A percentile compares a stretch with the other conserved stretches of the same genome.
These are phyloP conservation scores for Psittacula cyanocephala DNA, from an alignment of 2,113 vertebrate species.

Conservation along the genomic window DNA sequence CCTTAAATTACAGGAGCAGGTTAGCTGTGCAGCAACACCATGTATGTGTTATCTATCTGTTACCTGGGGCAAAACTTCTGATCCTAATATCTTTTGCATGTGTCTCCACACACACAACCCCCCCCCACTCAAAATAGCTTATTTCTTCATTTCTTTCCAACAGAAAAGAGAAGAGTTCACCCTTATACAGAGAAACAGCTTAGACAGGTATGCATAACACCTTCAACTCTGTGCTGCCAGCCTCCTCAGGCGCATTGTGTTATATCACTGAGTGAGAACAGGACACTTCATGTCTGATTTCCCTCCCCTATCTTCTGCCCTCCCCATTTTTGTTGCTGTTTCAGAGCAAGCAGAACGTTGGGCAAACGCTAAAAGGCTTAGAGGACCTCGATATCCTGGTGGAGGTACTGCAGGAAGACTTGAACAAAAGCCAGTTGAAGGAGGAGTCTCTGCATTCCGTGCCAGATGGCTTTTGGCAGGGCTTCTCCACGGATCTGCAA, in stretches of 20 bases:
- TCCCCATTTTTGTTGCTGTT: not conserved
- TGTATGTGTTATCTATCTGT: rapidly evolving
- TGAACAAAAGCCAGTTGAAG: constrained; percentile 60
- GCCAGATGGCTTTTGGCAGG: not conserved
- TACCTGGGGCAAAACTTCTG: not conserved
- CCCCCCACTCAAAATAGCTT: not conserved
- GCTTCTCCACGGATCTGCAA: not conserved
- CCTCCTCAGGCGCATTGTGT: constrained; percentile 15
- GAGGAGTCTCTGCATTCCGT: not conserved
- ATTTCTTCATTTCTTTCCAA: constrained; percentile 16
- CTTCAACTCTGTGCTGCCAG: not conserved
- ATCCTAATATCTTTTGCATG: not conserved
- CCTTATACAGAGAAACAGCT: constrained; percentile 57
- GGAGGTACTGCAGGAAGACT: constrained; percentile 86
- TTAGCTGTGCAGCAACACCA: not conserved
- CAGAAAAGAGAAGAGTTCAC: constrained; percentile 76
- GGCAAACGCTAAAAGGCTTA: constrained; percentile 62
- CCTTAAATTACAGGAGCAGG: not conserved
- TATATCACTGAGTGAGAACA: not conserved
- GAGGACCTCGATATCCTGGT: constrained; percentile 86
- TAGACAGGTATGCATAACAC: constrained; percentile 69
- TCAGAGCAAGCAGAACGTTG: constrained; percentile 66
- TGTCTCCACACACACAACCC: not conserved
- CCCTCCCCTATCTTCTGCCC: not conserved
- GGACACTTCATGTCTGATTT: constrained; percentile 42